Evolutionary conservation across 2,797 vertebrate genomes (phyloP), one percentile per base, ranked within the genome.

Genomic region (Crenichthys baileyi): DNA sequence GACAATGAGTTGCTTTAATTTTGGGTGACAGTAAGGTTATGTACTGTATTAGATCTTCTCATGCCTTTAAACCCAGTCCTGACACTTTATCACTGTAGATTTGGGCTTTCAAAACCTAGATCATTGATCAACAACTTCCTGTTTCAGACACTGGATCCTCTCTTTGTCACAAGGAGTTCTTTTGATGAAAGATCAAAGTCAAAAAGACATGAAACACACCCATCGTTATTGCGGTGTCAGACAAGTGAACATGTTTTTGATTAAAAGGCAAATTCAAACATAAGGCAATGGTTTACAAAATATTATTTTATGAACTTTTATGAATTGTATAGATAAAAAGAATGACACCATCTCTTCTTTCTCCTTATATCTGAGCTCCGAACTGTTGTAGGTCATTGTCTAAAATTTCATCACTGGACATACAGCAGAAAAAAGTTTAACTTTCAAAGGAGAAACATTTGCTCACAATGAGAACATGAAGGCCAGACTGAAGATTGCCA

Each of bases 271-370:
- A 65, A 72, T 89, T 60, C 74, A 77, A 75, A 55, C 79, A 55
- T 26, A 51, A 46, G 41, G 55, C 58, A 73, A 58, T 51, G 72
- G 55, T 67, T 78, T 76, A 79, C 58, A 72, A 79, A 81, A 51
- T 80, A 79, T 75, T 36, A 77, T 79, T 60, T 86, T 65, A 51
- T 80, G 53, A 61, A 78, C 44, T 1, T 31, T 31, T 31, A 31
- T 31, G 31, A 31, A 31, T 31, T 31, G 88, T 82, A 82, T 83
- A 90, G 90, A 88, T 84, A 85, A 51, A 83, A 53, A 9, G 16
- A 22, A 53, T 20, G 51, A 53, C 5, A 22, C 51, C 5, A 53
- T 53, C 18, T 53, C 16, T 4, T 51, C 16, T 51, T 2, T 51
- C 16, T 44, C 41, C 8, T 44, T 44, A 44, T 44, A 44, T 44